These are phyloP conservation scores for Iguana delicatissima DNA, from an alignment of 2,797 vertebrate genomes.

Conservation along the genomic window DNA sequence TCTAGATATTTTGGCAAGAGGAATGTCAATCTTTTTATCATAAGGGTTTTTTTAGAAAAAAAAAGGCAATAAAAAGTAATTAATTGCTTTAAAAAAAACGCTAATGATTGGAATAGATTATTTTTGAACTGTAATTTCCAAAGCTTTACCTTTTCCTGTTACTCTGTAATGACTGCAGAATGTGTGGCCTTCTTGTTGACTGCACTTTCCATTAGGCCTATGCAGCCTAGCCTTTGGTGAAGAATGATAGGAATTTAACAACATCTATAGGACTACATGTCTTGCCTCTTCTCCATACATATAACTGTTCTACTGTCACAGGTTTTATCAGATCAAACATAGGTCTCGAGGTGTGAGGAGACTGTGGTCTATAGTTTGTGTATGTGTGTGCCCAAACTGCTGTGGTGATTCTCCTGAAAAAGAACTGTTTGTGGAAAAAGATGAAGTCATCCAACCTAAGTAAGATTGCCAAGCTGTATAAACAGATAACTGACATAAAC, in stretches of 20 bases:
- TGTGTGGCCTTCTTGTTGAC: neutral
- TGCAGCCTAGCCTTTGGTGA: neutral
- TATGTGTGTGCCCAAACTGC: neutral
- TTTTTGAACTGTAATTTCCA: too few relatives aligned
- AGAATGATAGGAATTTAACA: neutral
- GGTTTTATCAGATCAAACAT: neutral
- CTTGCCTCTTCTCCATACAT: too few relatives aligned
- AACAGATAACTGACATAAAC: neutral
- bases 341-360: neutral
- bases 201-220: neutral
- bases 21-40: too few relatives aligned
- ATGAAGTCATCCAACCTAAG: constrained; percentile 22
- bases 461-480: neutral
- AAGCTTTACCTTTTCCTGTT: too few relatives aligned
- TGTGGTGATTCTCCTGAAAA: constrained; percentile 27
- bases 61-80: too few relatives aligned
- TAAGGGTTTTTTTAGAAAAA: too few relatives aligned
- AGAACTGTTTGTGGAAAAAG: neutral
- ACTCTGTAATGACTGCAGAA: neutral
- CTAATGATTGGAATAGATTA: too few relatives aligned
- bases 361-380: neutral
- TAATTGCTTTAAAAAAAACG: too few relatives aligned
- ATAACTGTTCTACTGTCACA: neutral
- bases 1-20: too few relatives aligned
- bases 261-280: neutral